phyloP scores from a whole-genome alignment of 2,113 vertebrate species.

The Pan paniscus region DNA sequence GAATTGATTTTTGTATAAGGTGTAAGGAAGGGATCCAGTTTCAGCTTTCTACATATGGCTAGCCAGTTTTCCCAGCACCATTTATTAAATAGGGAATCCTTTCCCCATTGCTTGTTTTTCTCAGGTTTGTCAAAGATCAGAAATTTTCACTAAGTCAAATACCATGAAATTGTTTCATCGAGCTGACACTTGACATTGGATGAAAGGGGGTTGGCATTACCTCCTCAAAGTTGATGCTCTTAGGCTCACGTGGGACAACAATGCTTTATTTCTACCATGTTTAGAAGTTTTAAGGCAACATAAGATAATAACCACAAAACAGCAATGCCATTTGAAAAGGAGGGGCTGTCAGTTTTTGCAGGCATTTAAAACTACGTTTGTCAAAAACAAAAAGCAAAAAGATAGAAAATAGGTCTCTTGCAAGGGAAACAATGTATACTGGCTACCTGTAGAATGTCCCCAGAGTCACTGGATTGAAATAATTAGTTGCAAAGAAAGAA shows the following conservation, averaged over 20 bases:
- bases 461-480: not conserved
- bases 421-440: not conserved
- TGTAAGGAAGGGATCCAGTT: too few relatives aligned
- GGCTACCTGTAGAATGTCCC: not conserved
- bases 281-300: conserved; percentile 21
- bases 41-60: too few relatives aligned
- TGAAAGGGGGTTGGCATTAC: not conserved
- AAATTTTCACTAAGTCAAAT: not conserved
- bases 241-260: not conserved
- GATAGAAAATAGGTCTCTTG: not conserved
- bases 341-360: not conserved
- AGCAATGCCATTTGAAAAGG: not conserved
- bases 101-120: too few relatives aligned
- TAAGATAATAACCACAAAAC: not conserved
- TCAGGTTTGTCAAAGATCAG: not conserved
- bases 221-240: not conserved
- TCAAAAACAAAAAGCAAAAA: not conserved
- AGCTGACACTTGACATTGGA: not conserved
- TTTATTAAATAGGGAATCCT: too few relatives aligned
- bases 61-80: too few relatives aligned
- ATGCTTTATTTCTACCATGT: not conserved
- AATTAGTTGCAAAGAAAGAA: not conserved
- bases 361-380: not conserved
- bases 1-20: too few relatives aligned
- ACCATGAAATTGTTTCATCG: not conserved